Evolutionary conservation across 2,113 vertebrate genomes (phyloP).

Genomic region (Ciconia boyciana): DNA sequence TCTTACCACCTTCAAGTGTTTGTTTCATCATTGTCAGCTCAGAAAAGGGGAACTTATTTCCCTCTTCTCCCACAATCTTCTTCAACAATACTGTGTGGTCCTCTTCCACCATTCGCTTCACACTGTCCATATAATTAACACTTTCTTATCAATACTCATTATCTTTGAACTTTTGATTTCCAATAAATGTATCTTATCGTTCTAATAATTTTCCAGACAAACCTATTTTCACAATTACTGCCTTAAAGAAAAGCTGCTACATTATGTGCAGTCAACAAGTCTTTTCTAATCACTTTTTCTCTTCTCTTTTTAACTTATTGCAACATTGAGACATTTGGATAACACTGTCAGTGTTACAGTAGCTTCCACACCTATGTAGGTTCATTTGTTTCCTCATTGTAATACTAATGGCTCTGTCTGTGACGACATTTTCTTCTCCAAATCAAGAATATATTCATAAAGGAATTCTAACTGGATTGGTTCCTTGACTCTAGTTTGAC

Average conservation of each 20-base stretch:
- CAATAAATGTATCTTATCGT: neutral
- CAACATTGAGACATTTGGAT: neutral
- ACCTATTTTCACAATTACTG: neutral
- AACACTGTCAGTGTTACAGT: neutral
- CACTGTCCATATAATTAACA: neutral
- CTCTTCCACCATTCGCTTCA: neutral
- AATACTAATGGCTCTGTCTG: neutral
- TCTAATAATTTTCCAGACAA: neutral
- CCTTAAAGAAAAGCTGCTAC: neutral
- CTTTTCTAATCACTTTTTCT: neutral
- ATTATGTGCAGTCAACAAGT: neutral
- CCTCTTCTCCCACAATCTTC: neutral
- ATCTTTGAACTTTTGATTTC: neutral
- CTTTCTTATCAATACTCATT: neutral
- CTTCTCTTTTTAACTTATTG: neutral
- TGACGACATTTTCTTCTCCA: neutral
- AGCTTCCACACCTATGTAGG: neutral
- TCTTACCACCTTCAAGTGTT: neutral
- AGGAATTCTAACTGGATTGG: neutral
- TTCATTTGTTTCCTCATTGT: neutral
- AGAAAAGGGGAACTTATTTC: neutral
- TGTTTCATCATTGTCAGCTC: neutral
- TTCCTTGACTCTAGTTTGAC: neutral
- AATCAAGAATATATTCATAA: neutral
- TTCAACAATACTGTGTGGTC: neutral